Evolutionary conservation across 2,888 invertebrate genomes (phyloP).

Genomic region (Drosophila atripex): DNA sequence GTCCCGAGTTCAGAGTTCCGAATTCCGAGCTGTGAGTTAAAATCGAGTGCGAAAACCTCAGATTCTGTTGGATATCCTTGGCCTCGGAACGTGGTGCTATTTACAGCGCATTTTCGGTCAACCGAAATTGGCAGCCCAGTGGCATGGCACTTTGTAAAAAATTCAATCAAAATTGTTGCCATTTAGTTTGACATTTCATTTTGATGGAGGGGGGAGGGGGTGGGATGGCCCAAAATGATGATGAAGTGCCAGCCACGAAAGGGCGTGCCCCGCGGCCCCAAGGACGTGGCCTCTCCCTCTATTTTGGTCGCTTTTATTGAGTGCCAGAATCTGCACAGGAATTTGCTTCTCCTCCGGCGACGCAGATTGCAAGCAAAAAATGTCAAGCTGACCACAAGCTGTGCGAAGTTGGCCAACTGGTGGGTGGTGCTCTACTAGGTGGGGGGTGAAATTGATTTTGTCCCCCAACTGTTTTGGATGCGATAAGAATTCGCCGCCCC

Average conservation of each 20-base stretch:
- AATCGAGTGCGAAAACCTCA: slow-evolving; percentile 47
- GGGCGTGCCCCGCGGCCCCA: slow-evolving; percentile 47
- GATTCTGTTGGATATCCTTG: slow-evolving; percentile 42
- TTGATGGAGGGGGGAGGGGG: slow-evolving; percentile 58
- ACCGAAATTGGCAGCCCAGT: slow-evolving; percentile 27
- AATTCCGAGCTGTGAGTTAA: slow-evolving; percentile 6
- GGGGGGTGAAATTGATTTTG: slow-evolving; percentile 65
- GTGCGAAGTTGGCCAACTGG: slow-evolving; percentile 40
- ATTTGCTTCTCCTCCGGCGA: slow-evolving; percentile 50
- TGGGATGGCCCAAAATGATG: slow-evolving; percentile 62
- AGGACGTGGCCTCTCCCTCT: slow-evolving; percentile 23
- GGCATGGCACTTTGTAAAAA: slow-evolving; percentile 47
- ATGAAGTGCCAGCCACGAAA: slow-evolving; percentile 62
- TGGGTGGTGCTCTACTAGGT: slow-evolving; percentile 13
- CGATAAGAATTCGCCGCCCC: slow-evolving; percentile 62
- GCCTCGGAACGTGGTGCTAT: slow-evolving; percentile 66
- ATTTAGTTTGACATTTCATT: slow-evolving; percentile 79
- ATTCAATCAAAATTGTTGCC: slow-evolving; percentile 81
- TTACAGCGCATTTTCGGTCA: slow-evolving; percentile 55
- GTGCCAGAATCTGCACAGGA: slow-evolving; percentile 63
- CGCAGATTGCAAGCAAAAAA: slow-evolving; percentile 44
- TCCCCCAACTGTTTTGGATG: slow-evolving; percentile 45
- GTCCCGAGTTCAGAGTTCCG: slow-evolving; percentile 38
- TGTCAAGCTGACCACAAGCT: slow-evolving; percentile 65
- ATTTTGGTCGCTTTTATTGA: slow-evolving; percentile 59